A percentile compares a stretch with the other conserved stretches of the same genome.
Conservation (phyloP, 1,140 invertebrate genomes). For the Drosophila equinoxialis region DNA sequence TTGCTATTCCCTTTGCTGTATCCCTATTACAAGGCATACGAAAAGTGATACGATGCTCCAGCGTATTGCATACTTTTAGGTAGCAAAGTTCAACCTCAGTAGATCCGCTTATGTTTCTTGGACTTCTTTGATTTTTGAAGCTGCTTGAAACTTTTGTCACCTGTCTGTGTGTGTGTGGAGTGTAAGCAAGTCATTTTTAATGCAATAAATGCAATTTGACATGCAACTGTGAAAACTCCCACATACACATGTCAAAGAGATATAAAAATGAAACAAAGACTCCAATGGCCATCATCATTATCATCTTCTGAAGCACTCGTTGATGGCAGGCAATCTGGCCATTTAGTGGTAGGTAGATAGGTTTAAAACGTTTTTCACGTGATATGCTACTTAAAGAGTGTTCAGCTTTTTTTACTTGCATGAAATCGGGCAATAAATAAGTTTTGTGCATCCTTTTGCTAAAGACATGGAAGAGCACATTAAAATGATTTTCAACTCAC, state of each 20-base stretch:
- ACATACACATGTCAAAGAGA: constrained; percentile 16
- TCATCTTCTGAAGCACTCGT: not conserved
- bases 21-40: too few relatives aligned
- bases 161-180: not conserved
- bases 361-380: constrained; percentile 33
- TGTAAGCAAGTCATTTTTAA: not conserved
- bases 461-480: constrained; percentile 52
- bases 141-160: constrained; percentile 20
- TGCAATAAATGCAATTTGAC: constrained; percentile 45
- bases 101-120: too few relatives aligned
- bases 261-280: constrained; percentile 24
- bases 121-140: too few relatives aligned
- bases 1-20: not conserved
- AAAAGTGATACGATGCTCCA: too few relatives aligned
- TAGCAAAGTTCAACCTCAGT: too few relatives aligned
- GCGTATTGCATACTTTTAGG: too few relatives aligned
- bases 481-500: constrained; percentile 84
- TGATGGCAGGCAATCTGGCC: constrained; percentile 10
- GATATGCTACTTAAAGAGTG: constrained; percentile 51
- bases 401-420: too few relatives aligned
- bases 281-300: constrained; percentile 23
- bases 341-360: too few relatives aligned
- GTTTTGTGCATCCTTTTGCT: not conserved
- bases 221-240: constrained; percentile 12
- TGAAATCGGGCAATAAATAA: too few relatives aligned